These are phyloP conservation scores for Papilio demoleus DNA, from an alignment of 2,888 invertebrate genomes.

Conservation along the genomic window DNA sequence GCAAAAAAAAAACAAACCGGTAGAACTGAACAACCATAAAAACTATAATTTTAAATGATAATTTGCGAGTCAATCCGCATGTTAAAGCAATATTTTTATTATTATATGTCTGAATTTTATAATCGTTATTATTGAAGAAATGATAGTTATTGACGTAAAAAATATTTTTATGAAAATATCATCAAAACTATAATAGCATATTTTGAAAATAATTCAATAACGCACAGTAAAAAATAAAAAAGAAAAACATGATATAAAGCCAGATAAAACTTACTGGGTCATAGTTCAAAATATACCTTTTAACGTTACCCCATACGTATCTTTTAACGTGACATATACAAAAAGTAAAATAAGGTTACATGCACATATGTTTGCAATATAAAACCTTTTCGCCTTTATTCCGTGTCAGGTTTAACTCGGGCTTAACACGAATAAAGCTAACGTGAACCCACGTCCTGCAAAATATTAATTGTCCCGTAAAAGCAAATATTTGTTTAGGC, in stretches of 20 bases:
- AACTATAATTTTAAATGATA: neutral
- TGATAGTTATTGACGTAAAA: too few relatives aligned
- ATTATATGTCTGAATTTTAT: too few relatives aligned
- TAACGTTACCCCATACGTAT: neutral
- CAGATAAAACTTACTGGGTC: neutral
- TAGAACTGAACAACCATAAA: neutral
- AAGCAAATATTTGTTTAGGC: constrained; percentile 40
- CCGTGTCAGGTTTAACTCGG: constrained; percentile 4
- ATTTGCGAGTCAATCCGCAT: too few relatives aligned
- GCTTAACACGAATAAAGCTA: constrained; percentile 25
- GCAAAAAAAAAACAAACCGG: constrained; percentile 12
- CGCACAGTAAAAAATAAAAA: neutral
- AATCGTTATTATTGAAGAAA: neutral
- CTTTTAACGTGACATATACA: constrained; percentile 8
- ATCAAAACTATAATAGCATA: too few relatives aligned
- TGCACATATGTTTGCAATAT: constrained; percentile 16
- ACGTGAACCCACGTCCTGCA: constrained; percentile 31
- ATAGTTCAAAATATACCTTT: neutral
- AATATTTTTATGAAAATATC: too few relatives aligned
- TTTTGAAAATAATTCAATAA: neutral
- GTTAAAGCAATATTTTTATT: too few relatives aligned
- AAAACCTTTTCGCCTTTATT: constrained; percentile 26
- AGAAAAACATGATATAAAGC: too few relatives aligned
- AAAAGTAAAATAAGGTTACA: constrained; percentile 5
- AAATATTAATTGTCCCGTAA: constrained; percentile 37